phyloP scores from a whole-genome alignment of 2,113 vertebrate genomes.

The Pelmatolapia mariae region DNA sequence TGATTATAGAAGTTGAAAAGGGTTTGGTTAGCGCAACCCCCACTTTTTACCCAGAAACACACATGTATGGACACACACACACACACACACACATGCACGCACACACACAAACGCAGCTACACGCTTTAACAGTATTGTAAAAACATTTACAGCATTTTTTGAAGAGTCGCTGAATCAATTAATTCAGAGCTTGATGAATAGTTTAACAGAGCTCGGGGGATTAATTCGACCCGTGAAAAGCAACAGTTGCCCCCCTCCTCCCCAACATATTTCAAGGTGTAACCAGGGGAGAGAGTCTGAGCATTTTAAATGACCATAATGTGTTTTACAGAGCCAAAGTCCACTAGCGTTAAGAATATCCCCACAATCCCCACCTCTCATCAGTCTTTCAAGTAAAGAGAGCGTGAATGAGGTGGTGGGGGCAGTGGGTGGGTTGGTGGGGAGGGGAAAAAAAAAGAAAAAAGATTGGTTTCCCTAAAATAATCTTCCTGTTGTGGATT shows the following conservation, averaged over 20 bases:
- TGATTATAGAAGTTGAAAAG: conserved; percentile 72
- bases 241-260: background rate
- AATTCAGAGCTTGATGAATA: conserved; percentile 15
- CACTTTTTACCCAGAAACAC: conserved; percentile 50
- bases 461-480: conserved; percentile 69
- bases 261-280: conserved; percentile 49
- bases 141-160: conserved; percentile 43
- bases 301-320: conserved; percentile 19
- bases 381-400: conserved; percentile 36
- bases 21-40: conserved; percentile 61
- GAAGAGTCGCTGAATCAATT: conserved; percentile 46
- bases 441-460: background rate
- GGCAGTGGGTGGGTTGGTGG: background rate
- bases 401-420: conserved; percentile 11
- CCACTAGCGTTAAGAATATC: background rate
- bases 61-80: conserved; percentile 32
- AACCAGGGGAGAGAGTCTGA: conserved; percentile 49
- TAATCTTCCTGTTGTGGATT: conserved; percentile 77
- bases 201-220: conserved; percentile 28
- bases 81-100: background rate
- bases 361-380: background rate
- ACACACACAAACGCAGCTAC: background rate
- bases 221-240: background rate
- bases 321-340: conserved; percentile 42
- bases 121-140: conserved; percentile 43